These are phyloP conservation scores for Betta splendens DNA, from an alignment of 2,797 vertebrate genomes.

Conservation along the genomic window DNA sequence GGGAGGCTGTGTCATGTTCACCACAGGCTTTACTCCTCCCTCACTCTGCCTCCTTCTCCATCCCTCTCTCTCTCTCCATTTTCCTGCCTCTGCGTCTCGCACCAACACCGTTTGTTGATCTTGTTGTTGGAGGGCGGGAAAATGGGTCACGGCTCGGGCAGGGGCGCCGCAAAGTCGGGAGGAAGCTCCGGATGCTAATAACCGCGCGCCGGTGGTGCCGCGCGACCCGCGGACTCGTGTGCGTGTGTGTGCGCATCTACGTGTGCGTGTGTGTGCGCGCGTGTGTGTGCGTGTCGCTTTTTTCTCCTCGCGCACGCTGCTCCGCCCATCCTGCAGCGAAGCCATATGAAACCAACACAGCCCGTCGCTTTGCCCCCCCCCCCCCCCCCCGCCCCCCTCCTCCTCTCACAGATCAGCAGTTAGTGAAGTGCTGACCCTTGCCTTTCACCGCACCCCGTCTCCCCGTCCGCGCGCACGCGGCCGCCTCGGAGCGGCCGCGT, in stretches of 20 bases:
- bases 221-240: neutral
- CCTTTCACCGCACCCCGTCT: slow-evolving; percentile 74
- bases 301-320: slow-evolving; percentile 32
- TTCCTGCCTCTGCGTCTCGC: slow-evolving; percentile 39
- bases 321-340: slow-evolving; percentile 71
- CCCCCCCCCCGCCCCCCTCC: slow-evolving; percentile 26
- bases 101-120: slow-evolving; percentile 51
- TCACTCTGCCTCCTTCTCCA: slow-evolving; percentile 1
- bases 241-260: slow-evolving; percentile 11
- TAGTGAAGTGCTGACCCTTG: slow-evolving; percentile 79
- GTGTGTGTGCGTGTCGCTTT: slow-evolving; percentile 2
- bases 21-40: slow-evolving; percentile 42
- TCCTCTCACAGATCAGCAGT: slow-evolving; percentile 72
- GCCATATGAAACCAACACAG: slow-evolving; percentile 68
- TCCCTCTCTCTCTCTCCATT: slow-evolving; percentile 26
- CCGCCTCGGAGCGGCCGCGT: slow-evolving; percentile 46
- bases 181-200: slow-evolving; percentile 19
- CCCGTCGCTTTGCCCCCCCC: slow-evolving; percentile 59
- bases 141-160: slow-evolving; percentile 73
- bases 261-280: slow-evolving; percentile 16
- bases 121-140: slow-evolving; percentile 51
- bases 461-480: slow-evolving; percentile 61
- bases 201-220: neutral
- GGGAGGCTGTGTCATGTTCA: slow-evolving; percentile 55
- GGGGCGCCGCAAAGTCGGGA: slow-evolving; percentile 28